Evolutionary conservation across 2,113 vertebrate species (phyloP).

Genomic region (Myotis yumanensis): DNA sequence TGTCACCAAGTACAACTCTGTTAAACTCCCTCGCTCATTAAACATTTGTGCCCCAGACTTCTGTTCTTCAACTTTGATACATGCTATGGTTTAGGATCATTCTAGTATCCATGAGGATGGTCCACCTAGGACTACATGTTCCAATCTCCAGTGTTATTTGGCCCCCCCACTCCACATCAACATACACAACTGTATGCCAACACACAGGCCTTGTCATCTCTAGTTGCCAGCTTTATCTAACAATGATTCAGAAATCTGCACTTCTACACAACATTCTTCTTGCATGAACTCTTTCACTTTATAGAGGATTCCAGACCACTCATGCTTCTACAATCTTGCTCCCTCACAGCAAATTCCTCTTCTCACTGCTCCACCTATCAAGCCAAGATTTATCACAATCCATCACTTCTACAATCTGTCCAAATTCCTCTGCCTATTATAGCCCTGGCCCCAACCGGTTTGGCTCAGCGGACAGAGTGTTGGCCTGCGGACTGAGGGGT

Average conservation of each 20-base stretch:
- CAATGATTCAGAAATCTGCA: background rate
- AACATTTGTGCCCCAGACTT: background rate
- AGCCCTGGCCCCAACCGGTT: background rate
- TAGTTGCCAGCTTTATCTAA: background rate
- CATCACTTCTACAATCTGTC: background rate
- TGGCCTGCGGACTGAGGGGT: too few relatives aligned
- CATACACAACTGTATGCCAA: background rate
- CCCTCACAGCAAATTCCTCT: background rate
- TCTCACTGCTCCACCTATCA: background rate
- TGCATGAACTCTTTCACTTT: background rate
- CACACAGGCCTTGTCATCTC: background rate
- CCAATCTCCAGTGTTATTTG: background rate
- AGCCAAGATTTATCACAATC: background rate
- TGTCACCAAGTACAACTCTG: background rate
- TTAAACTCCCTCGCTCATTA: background rate
- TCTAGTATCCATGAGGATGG: background rate
- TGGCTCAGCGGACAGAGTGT: too few relatives aligned
- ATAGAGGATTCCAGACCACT: background rate
- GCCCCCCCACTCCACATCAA: background rate
- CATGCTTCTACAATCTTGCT: background rate
- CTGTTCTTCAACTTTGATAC: background rate
- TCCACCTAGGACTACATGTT: background rate
- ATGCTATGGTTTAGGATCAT: background rate
- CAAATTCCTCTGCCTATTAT: background rate
- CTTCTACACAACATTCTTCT: background rate